Base-by-base conservation (phyloP, 2,113 vertebrate species). In the Cochlearius cochlearius region DNA sequence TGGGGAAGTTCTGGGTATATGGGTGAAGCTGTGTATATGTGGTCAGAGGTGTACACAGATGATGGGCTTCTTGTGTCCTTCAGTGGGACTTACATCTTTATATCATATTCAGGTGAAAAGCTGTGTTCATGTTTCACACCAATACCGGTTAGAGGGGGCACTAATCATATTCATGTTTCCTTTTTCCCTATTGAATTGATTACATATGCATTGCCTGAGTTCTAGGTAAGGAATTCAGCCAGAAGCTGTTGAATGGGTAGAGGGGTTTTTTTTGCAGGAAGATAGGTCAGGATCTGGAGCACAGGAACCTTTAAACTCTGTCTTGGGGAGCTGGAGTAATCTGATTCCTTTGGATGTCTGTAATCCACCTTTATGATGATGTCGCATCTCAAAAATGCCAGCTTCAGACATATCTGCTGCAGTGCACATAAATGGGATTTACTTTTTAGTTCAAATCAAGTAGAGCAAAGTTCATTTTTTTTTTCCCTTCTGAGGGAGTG, bases 281-380 rank as follows among this genome's bases (percentile, higher is more conserved):
- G 47, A 50, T 59, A 59, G 36, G 39, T 86, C 23, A 88, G 41
- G 15, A 27, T 39, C 43, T 52, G 62, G 19, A 56, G 59, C 47
- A 29, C 7, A 66, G 63, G 34, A 90, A 34, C 27, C 18, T 78
- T 91, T 91, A 71, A 59, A 87, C 52, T 62, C 25, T 73, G 27
- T 72, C 29, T 83, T 80, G 81, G 76, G 80, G 20, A 92, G 23
- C 64, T 89, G 68, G 60, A 94, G 69, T 91, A 91, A 92, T 89
- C 26, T 13, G 66, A 94, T 89, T 78, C 77, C 50, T 87, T 66
- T 81, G 60, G 62, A 85, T 76, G 73, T 92, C 62, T 91, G 66
- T 94, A 87, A 87, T 88, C 62, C 84, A 94, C 83, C 86, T 86
- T 97, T 87, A 47, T 50, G 80, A 95, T 87, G 86, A 94, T 91